Evolutionary conservation across 2,113 vertebrate genomes (phyloP).

Genomic region (Eptesicus fuscus): DNA sequence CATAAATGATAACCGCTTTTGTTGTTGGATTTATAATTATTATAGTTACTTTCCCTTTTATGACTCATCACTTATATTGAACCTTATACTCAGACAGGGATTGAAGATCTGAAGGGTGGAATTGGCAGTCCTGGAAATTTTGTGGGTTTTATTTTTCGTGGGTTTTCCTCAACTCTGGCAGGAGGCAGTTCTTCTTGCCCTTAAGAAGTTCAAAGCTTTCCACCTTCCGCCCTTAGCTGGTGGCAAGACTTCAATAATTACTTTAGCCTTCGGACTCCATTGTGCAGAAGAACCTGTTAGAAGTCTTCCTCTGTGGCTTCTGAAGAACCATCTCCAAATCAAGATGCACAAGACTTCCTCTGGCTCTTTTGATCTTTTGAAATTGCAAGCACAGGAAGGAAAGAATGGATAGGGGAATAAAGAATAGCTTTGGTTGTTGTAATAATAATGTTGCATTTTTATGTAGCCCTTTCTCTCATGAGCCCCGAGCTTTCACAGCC

Average conservation of each 20-base stretch:
- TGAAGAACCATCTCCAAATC: conserved; percentile 60
- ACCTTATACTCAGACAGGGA: neutral
- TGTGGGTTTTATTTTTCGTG: neutral
- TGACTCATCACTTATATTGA: conserved; percentile 36
- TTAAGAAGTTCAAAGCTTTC: conserved; percentile 63
- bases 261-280: conserved; percentile 33
- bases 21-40: conserved; percentile 47
- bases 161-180: neutral
- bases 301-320: conserved; percentile 61
- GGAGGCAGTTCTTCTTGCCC: conserved; percentile 22
- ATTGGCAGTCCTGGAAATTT: conserved; percentile 12
- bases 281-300: conserved; percentile 55
- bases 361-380: conserved; percentile 68
- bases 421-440: conserved; percentile 18
- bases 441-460: conserved; percentile 2
- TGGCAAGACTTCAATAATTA: conserved; percentile 65
- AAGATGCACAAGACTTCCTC: conserved; percentile 65
- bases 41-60: conserved; percentile 39
- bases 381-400: conserved; percentile 66
- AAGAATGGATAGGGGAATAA: conserved; percentile 61
- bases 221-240: conserved; percentile 32
- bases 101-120: conserved; percentile 28
- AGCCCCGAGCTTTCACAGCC: neutral
- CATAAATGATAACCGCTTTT: conserved; percentile 53
- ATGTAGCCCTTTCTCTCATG: conserved; percentile 2